Conservation (phyloP, 1,140 invertebrate genomes). For the Megalonaias nervosa region DNA sequence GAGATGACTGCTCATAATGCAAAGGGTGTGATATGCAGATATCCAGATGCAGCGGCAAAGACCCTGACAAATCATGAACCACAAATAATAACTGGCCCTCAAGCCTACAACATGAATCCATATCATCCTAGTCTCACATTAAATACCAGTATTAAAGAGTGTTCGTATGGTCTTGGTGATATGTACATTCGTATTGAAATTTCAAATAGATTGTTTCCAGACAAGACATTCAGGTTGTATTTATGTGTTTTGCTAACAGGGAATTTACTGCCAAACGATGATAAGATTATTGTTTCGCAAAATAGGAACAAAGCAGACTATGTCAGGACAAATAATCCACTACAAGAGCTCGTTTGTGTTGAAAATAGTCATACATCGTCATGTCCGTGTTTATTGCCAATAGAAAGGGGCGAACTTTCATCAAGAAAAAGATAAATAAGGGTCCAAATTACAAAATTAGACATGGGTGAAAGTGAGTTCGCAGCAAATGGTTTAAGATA, state of each 20-base stretch:
- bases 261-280: neutral
- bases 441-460: neutral
- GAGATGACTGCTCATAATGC: neutral
- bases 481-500: slow-evolving; percentile 4
- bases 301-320: slow-evolving; percentile 1
- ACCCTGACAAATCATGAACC: neutral
- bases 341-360: neutral
- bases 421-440: neutral
- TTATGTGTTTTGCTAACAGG: slow-evolving; percentile 7
- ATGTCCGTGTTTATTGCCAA: neutral
- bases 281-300: neutral
- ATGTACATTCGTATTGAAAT: slow-evolving; percentile 8
- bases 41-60: neutral
- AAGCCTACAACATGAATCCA: slow-evolving; percentile 2
- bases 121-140: neutral
- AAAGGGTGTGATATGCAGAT: slow-evolving; percentile 10
- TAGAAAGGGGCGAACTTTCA: neutral
- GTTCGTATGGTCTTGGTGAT: neutral
- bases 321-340: slow-evolving; percentile 3
- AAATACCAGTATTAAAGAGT: neutral
- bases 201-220: neutral
- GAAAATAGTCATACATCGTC: slow-evolving; percentile 1
- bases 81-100: neutral
- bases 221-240: slow-evolving; percentile 6
- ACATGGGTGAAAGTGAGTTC: slow-evolving; percentile 1